phyloP scores from a whole-genome alignment of 2,888 invertebrate species.

The Mythimna lalbum region DNA sequence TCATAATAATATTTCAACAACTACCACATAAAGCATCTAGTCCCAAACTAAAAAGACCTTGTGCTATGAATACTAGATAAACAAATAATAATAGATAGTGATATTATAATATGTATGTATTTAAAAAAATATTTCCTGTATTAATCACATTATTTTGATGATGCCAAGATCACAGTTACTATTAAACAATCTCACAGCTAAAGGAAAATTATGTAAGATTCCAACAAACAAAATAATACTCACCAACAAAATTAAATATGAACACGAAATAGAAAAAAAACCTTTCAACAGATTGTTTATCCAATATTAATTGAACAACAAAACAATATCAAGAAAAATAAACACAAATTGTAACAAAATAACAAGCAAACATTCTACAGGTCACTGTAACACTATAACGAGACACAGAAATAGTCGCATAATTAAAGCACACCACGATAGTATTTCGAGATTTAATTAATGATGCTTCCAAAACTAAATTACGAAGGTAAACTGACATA shows the following conservation, averaged over 20 bases:
- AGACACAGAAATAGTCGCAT: neutral
- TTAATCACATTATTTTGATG: no score
- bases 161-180: no score
- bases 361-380: neutral
- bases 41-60: no score
- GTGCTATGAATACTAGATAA: no score
- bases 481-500: constrained; percentile 38
- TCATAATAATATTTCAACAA: no score
- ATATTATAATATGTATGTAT: no score
- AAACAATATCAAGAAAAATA: neutral
- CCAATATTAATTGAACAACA: neutral
- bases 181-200: neutral
- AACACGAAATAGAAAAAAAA: neutral
- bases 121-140: no score
- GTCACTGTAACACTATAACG: neutral
- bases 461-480: constrained; percentile 33
- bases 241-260: neutral
- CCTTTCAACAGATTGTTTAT: neutral
- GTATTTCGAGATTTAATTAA: constrained; percentile 31
- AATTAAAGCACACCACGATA: neutral
- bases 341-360: constrained; percentile 1
- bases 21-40: no score
- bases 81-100: no score
- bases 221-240: neutral
- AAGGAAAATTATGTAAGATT: neutral